Base-by-base conservation (phyloP, 2,888 invertebrate genomes). In the Nymphalis urticae region DNA sequence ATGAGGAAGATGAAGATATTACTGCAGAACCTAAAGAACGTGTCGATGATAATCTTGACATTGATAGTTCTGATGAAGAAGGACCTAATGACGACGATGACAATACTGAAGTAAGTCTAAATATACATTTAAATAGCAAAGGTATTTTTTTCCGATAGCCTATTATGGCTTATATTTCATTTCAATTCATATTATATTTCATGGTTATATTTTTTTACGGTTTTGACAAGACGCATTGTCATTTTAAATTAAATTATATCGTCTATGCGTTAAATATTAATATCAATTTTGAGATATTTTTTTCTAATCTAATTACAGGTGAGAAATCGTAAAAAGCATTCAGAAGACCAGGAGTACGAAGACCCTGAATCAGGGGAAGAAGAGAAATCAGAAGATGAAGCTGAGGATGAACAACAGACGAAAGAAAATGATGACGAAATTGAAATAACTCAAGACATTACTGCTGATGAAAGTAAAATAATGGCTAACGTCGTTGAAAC, bases 291-390 rank as follows among this genome's bases (percentile, higher is more conserved):
- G 13, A 5, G 2, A 9, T 3, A 9, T 13, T 13, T 42, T 42
- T 42, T 42, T 42, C 0, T 19, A 51, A 51, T 54, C 2, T 16
- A 54, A 54, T 56, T 58, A 27, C n/a, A 58, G 58, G 42, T 86
- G 74, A 94, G 85, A 86, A 89, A 93, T n/a, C 93, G 94, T 54
- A 93, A 89, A 27, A 93, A 93, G 72, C 92, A 93, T 75, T 80
- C 89, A 5, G 95, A 94, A 76, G 95, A 95, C 79, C 94, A 94
- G 75, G 95, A 95, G 73, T 95, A 96, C 77, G 95, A 95, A 75
- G 95, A 95, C 64, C 94, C 95, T 0, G 95, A 95, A 73, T 94
- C 93, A 5, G 93, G 83, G 16, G 94, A 95, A 75, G 94, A 94
- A 80, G 89, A 94, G 10, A 88, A 93, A 75, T 93, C 93, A 4